Evolutionary conservation across 2,888 invertebrate genomes (phyloP).

Genomic region (Seira musarum): DNA sequence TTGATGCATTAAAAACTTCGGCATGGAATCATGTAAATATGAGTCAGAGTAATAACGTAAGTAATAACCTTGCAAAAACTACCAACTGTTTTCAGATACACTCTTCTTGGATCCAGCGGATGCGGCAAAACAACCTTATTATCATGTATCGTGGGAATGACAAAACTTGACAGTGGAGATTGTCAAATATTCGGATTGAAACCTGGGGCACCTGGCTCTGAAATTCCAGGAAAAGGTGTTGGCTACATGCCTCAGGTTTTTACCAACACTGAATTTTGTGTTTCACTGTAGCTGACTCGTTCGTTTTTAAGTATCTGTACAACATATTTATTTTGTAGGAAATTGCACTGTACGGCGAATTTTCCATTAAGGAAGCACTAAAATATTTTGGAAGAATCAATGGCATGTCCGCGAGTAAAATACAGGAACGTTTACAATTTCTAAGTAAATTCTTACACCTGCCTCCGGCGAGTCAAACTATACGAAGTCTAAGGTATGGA

Average conservation of each 20-base stretch:
- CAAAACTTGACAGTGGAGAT: slow-evolving; percentile 88
- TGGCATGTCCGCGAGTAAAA: slow-evolving; percentile 89
- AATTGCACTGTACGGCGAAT: slow-evolving; percentile 91
- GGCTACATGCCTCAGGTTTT: slow-evolving; percentile 95
- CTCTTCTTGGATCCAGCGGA: slow-evolving; percentile 93
- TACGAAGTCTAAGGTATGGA: slow-evolving; percentile 83
- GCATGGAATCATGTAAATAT: too few species aligned
- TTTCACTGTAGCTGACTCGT: too few species aligned
- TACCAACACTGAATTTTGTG: too few species aligned
- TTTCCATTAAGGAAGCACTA: slow-evolving; percentile 95
- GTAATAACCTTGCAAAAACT: too few species aligned
- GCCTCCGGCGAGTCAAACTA: slow-evolving; percentile 86
- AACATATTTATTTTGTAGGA: slow-evolving; percentile 75
- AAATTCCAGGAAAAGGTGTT: slow-evolving; percentile 94
- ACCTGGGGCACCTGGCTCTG: slow-evolving; percentile 90
- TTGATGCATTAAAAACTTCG: too few species aligned
- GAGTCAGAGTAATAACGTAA: too few species aligned
- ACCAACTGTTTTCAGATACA: slow-evolving; percentile 85
- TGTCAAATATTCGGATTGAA: slow-evolving; percentile 92
- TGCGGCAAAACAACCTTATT: slow-evolving; percentile 93
- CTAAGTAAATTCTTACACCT: slow-evolving; percentile 91
- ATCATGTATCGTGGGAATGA: slow-evolving; percentile 91
- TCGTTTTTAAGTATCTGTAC: slow-evolving; percentile 1
- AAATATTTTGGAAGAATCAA: slow-evolving; percentile 97
- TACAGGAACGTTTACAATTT: slow-evolving; percentile 86